Evolutionary conservation across 2,113 vertebrate genomes (phyloP).

Genomic region (Pachypanchax playfairii): DNA sequence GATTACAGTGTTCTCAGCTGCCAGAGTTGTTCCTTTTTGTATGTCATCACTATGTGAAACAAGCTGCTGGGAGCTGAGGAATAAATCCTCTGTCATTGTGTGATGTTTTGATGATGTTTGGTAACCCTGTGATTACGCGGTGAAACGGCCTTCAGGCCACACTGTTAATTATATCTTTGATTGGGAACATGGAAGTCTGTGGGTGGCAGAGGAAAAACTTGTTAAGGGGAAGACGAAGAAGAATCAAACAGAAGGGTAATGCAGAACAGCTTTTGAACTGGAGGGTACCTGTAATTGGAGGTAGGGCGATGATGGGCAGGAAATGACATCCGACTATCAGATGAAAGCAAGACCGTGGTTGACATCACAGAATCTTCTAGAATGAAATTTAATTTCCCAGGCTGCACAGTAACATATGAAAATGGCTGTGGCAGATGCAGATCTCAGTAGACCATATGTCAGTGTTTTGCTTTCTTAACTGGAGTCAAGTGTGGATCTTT

Average conservation of each 20-base stretch:
- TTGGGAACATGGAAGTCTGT: constrained; percentile 41
- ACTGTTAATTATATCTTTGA: constrained; percentile 63
- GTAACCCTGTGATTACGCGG: constrained; percentile 64
- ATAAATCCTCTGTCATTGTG: constrained; percentile 34
- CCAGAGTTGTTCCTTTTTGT: constrained; percentile 46
- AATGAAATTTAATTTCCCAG: constrained; percentile 22
- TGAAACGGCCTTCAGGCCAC: constrained; percentile 43
- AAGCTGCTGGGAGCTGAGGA: constrained; percentile 20
- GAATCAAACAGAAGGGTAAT: constrained; percentile 42
- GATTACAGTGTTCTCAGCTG: constrained; percentile 43
- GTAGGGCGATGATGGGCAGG: constrained; percentile 4
- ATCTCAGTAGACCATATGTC: constrained; percentile 41
- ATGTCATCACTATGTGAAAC: constrained; percentile 36
- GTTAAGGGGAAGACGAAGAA: constrained; percentile 4
- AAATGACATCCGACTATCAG: constrained; percentile 46
- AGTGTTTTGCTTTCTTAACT: constrained; percentile 26
- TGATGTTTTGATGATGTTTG: constrained; percentile 51
- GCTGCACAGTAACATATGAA: constrained; percentile 5
- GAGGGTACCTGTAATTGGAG: constrained; percentile 38
- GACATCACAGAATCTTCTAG: constrained; percentile 18
- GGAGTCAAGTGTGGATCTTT: constrained; percentile 15
- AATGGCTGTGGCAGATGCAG: constrained; percentile 21
- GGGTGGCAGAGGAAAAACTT: constrained; percentile 33
- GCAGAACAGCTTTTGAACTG: constrained; percentile 55
- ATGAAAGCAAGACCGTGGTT: constrained; percentile 1